phyloP scores from a whole-genome alignment of 2,888 invertebrate species.

The Choreutis nemorana region DNA sequence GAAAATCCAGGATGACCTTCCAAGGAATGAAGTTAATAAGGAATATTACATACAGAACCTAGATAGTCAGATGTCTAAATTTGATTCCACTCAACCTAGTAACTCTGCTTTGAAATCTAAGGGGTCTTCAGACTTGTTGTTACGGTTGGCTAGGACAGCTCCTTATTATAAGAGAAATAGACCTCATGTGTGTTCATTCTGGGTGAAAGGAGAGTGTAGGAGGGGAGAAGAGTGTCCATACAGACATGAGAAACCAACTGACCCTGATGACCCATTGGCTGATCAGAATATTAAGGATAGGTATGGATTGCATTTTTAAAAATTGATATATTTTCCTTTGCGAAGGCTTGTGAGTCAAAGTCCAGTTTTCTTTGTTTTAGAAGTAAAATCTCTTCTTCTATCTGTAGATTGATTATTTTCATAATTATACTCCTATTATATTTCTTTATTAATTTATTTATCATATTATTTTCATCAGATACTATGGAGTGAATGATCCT shows the following conservation, averaged over 20 bases:
- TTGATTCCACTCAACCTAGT: slow-evolving; percentile 60
- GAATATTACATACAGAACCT: slow-evolving; percentile 94
- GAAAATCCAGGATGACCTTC: slow-evolving; percentile 89
- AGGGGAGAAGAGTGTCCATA: slow-evolving; percentile 97
- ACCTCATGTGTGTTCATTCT: slow-evolving; percentile 96
- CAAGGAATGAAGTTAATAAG: slow-evolving; percentile 93
- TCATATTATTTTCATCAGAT: slow-evolving; percentile 50
- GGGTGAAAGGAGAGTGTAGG: slow-evolving; percentile 98
- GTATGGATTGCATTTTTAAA: slow-evolving; percentile 37
- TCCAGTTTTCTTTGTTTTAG: no score
- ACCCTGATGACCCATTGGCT: slow-evolving; percentile 95
- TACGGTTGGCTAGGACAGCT: slow-evolving; percentile 88
- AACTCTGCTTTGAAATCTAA: slow-evolving; percentile 76
- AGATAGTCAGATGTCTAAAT: slow-evolving; percentile 73
- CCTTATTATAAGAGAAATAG: slow-evolving; percentile 96
- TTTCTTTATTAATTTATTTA: background rate
- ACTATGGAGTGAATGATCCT: slow-evolving; percentile 95
- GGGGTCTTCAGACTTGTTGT: slow-evolving; percentile 81
- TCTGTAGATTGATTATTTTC: background rate
- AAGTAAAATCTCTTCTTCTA: no score
- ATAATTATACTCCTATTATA: slow-evolving; percentile 1
- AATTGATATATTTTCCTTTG: no score
- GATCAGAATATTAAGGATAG: slow-evolving; percentile 95
- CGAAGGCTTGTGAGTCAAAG: no score
- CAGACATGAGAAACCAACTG: slow-evolving; percentile 94